Base-by-base conservation (phyloP, 2,888 invertebrate species). In the Vannuccia rotundouncinata region DNA sequence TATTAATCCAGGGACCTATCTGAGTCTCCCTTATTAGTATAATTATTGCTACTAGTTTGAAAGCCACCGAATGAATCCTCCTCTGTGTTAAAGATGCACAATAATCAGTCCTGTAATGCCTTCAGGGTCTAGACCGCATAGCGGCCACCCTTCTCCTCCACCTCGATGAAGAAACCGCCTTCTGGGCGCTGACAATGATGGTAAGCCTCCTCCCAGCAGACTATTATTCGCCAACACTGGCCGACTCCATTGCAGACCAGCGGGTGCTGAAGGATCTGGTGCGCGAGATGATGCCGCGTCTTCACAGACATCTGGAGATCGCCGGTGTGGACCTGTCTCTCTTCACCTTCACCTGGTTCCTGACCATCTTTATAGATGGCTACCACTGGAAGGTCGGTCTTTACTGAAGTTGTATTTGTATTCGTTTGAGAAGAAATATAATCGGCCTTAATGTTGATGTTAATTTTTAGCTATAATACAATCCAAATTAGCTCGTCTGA, bases 301-400 rank as follows among this genome's bases (percentile, higher is more conserved):
- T 90, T 0, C 84, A 86, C 66, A 81, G 84, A 5, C 90, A 90
- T 84, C 84, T 90, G 45, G 88, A 88, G 30, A 80, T 83, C 5
- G 84, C 89, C 60, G 87, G 88, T 28, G 88, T 89, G 17, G 90
- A 90, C 83, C 82, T 89, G 31, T 87, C 89, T 1, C 84, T 90
- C 25, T 90, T 90, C 84, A 89, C 90, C 2, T 89, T 90, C 82
- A 89, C 89, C 84, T 91, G 90, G 90, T 90, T 90, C 85, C 85
- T 90, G 74, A 90, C 90, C 17, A 84, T 90, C 28, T 90, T 90
- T 85, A 89, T 90, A n/a, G 90, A 90, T 83, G 88, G 88, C 82
- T 86, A 90, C 27, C 89, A 89, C 0, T 88, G 88, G 77, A 86
- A 88, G 31, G 88, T 66, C 10, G 45, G 45, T n/a, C n/a, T n/a